Evolutionary conservation across 2,797 vertebrate species (phyloP), one percentile per base, ranked within the genome.

Genomic region (Podarcis siculus): DNA sequence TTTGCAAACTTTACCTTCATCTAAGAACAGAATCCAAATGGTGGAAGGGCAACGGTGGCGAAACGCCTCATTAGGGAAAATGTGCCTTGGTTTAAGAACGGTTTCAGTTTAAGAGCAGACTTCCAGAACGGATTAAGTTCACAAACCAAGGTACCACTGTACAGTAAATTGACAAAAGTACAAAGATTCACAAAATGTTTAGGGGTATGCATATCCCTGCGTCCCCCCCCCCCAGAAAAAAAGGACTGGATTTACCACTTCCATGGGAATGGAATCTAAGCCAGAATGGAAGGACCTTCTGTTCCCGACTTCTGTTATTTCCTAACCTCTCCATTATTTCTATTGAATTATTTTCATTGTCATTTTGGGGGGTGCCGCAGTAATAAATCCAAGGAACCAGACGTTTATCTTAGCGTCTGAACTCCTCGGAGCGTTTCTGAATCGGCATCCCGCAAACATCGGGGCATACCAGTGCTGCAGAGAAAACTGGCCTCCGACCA

Each of bases 391-490:
- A 0, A 37, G 71, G 58, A 61, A 71, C 84, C 82, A 86, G 88
- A 87, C 58, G 71, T 83, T 90, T 39, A 77, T 42, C 79, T 2
- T 6, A 88, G 88, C 87, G 91, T 90, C 87, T 85, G 89, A 91
- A 89, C 64, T 5, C 69, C 79, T 80, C 1, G 9, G 42, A 88
- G 79, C 86, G 32, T 1, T 55, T 1, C 1, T 32, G 73, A 80
- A 85, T 45, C 69, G 4, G 73, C 7, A 69, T 81, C 49, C 77
- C 25, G 10, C 83, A 90, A 89, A 87, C 84, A 79, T 85, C 84
- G 9, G 86, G 42, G 37, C 64, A n/a, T 2, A 86, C 15, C 4
- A 13, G 72, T 0, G 10, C 17, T 17, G 72, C 58, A 61, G 61
- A 80, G 45, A 78, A 42, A 89, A 39, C 80, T 58, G 80, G 78